These are phyloP conservation scores for Cephus spinipes DNA, from an alignment of 2,888 invertebrate species.

Conservation along the genomic window DNA sequence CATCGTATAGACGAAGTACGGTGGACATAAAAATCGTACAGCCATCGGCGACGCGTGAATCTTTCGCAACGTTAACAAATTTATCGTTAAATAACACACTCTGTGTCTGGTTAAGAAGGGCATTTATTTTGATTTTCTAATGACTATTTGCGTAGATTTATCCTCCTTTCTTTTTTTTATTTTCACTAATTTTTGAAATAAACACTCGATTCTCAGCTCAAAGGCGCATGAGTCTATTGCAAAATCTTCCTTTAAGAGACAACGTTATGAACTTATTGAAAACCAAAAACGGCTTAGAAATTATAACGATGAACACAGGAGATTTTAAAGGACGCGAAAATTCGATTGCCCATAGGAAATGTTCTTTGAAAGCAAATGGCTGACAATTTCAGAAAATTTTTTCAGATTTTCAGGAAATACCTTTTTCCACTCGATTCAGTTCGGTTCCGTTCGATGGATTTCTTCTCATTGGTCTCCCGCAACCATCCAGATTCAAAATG, in stretches of 20 bases:
- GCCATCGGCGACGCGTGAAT: not conserved
- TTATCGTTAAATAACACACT: not conserved
- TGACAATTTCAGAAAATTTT: not conserved
- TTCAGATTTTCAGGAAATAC: too few relatives aligned
- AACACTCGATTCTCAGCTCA: not conserved
- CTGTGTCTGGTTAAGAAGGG: not conserved
- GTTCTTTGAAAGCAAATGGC: not conserved
- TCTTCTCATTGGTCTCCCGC: not conserved
- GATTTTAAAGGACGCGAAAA: not conserved
- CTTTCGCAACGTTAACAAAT: not conserved
- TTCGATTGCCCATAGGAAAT: not conserved
- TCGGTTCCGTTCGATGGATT: not conserved
- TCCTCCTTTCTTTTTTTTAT: not conserved
- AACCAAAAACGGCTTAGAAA: not conserved
- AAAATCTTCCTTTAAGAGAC: not conserved
- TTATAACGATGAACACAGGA: not conserved
- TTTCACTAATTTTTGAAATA: not conserved
- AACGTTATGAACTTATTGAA: not conserved
- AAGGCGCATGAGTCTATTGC: not conserved
- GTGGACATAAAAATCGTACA: not conserved
- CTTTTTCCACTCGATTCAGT: not conserved
- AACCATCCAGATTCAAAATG: not conserved
- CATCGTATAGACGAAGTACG: not conserved
- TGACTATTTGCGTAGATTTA: not conserved
- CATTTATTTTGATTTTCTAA: not conserved